Conservation (phyloP, 1,140 invertebrate species). For the Galendromus occidentalis region DNA sequence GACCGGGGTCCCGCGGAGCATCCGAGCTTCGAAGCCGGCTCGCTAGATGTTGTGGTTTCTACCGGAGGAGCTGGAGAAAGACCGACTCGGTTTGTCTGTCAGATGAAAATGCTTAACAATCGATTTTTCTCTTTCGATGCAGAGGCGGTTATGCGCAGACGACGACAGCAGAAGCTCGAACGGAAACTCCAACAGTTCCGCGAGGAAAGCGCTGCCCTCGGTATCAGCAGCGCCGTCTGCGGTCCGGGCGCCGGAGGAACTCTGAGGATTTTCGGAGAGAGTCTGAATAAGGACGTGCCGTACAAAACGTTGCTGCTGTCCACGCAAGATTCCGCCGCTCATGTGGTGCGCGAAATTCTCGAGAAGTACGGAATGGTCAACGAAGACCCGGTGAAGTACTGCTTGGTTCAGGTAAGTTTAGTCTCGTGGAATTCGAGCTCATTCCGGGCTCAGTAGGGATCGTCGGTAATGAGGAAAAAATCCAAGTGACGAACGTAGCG, state of each 20-base stretch:
- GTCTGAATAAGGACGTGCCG: slow-evolving; percentile 83
- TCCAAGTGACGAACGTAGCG: no score
- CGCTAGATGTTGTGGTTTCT: no score
- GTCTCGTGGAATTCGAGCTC: no score
- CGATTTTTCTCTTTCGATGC: neutral
- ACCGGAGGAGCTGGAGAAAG: no score
- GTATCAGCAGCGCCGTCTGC: neutral
- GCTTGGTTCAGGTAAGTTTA: slow-evolving; percentile 68
- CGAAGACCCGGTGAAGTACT: slow-evolving; percentile 52
- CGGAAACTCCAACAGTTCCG: slow-evolving; percentile 88
- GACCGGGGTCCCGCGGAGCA: no score
- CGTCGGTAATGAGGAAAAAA: no score
- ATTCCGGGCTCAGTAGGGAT: no score
- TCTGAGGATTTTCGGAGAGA: slow-evolving; percentile 92
- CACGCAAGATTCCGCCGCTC: slow-evolving; percentile 68
- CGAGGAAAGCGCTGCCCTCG: slow-evolving; percentile 37
- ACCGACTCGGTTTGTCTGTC: no score
- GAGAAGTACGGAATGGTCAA: slow-evolving; percentile 88
- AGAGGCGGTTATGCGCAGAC: slow-evolving; percentile 89
- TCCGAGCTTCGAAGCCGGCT: no score
- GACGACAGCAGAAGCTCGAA: slow-evolving; percentile 91
- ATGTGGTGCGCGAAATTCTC: slow-evolving; percentile 85
- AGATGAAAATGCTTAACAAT: no score
- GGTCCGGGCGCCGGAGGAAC: slow-evolving; percentile 46
- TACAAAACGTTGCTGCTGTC: slow-evolving; percentile 93